A percentile compares a stretch with the other conserved stretches of the same genome.
Conservation (phyloP, 1,140 invertebrate genomes). For the Drosophila sp. region DNA sequence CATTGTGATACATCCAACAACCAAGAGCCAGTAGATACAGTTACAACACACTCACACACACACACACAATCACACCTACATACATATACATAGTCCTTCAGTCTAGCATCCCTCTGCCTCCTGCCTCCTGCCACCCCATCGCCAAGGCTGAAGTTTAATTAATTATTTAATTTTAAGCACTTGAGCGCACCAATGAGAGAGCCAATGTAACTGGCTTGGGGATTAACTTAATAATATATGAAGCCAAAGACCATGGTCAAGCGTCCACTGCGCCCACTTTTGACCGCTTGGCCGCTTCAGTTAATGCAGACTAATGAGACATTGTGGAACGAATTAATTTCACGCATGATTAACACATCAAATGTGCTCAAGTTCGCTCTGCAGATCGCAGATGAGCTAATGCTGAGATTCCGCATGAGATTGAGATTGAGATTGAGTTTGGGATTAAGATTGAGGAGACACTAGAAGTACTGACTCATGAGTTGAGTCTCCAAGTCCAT, state of each 20-base stretch:
- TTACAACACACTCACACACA: constrained; percentile 24
- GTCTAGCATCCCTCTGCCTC: not conserved
- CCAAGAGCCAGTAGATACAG: constrained; percentile 30
- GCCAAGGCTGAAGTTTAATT: constrained; percentile 67
- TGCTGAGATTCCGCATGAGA: not conserved
- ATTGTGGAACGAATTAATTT: constrained; percentile 83
- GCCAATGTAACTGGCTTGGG: constrained; percentile 65
- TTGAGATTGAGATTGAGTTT: not conserved
- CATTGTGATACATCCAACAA: constrained; percentile 60
- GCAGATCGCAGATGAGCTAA: constrained; percentile 20
- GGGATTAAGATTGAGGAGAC: too few relatives aligned
- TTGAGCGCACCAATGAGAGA: constrained; percentile 71
- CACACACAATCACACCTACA: constrained; percentile 19
- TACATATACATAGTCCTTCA: constrained; percentile 45
- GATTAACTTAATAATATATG: constrained; percentile 82
- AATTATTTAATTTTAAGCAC: constrained; percentile 82
- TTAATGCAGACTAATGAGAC: constrained; percentile 82
- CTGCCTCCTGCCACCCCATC: not conserved
- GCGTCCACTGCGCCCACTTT: constrained; percentile 29
- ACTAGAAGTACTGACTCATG: not conserved
- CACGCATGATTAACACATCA: constrained; percentile 82
- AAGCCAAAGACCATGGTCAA: constrained; percentile 57
- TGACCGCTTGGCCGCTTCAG: constrained; percentile 62
- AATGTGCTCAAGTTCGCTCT: constrained; percentile 40
- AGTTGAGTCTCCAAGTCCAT: not conserved